A percentile compares a stretch with the other conserved stretches of the same genome.
Evolutionary conservation across 2,113 vertebrate species (phyloP).

Genomic region (Stomatorhinus ivindoensis): DNA sequence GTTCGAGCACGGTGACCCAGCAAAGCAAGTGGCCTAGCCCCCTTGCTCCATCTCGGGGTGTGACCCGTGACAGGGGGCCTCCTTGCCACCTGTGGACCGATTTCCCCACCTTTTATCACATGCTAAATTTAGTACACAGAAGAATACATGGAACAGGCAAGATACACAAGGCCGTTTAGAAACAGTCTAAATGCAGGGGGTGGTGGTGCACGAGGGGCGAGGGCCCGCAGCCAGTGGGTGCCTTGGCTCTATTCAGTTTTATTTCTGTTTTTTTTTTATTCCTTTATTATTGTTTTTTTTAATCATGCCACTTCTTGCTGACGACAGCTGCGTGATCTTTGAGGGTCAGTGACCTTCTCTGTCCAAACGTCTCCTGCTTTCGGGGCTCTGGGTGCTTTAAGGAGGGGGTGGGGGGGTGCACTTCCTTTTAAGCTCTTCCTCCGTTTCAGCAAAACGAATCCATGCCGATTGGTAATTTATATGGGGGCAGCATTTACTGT

Average conservation of each 20-base stretch:
- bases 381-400: background rate
- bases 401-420: background rate
- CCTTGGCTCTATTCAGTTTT: background rate
- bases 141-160: background rate
- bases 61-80: background rate
- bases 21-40: background rate
- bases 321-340: background rate
- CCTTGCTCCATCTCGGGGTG: background rate
- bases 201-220: background rate
- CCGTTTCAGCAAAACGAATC: background rate
- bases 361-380: background rate
- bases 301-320: background rate
- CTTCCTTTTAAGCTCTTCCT: background rate
- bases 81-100: background rate
- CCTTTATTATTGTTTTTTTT: background rate
- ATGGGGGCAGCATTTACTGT: background rate
- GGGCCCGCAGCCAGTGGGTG: background rate
- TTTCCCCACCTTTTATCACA: background rate
- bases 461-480: background rate
- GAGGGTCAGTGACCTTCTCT: background rate
- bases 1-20: background rate
- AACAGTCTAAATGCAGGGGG: background rate
- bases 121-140: background rate
- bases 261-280: background rate
- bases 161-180: background rate